Evolutionary conservation across 2,113 vertebrate species (phyloP), one percentile per base, ranked within the genome.

Genomic region (Lophochroa leadbeateri): DNA sequence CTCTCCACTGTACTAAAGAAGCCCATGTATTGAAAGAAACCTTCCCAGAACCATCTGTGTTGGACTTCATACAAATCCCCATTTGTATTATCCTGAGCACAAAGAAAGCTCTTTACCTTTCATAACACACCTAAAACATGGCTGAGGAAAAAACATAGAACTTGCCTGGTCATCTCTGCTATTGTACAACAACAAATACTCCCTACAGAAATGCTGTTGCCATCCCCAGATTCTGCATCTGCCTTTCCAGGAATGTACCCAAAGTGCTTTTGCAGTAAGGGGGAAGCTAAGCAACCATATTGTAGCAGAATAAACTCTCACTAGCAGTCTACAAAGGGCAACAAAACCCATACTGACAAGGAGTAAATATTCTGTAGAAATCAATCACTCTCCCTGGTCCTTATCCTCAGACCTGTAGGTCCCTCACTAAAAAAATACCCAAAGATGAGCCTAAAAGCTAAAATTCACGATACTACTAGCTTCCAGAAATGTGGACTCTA

Each of bases 351-450:
- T 9, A 5, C 14, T n/a, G 78, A 21, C 35, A 35, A 10, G 3
- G 37, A 53, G 50, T 25, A 90, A 77, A 67, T 31, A 7, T 49
- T 87, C 50, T 67, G 41, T 44, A n/a, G 17, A 69, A 55, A 92
- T 16, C 0, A 2, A 25, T 52, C 3, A 0, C 12, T 46, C 68
- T 70, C 57, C 27, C 23, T 47, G 14, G 10, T 65, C 29, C 49
- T 67, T 17, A 28, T 41, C 17, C 24, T 74, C 28, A 81, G 55
- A 49, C 18, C 21, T 84, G 33, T 81, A 43, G 17, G 44, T 35
- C 25, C 5, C 9, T 61, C 58, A 28, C 43, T 71, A 53, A 13
- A 85, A 46, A 87, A 68, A 41, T 31, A 44, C 4, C 8, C 3
- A 12, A 44, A 49, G 55, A 44, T 17, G 31, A 68, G 19, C 13